Percentiles rank a stretch among this genome's conserved stretches.
Evolutionary conservation across 1,140 invertebrate genomes (phyloP).

Genomic region (Pogonomyrmex californicus): DNA sequence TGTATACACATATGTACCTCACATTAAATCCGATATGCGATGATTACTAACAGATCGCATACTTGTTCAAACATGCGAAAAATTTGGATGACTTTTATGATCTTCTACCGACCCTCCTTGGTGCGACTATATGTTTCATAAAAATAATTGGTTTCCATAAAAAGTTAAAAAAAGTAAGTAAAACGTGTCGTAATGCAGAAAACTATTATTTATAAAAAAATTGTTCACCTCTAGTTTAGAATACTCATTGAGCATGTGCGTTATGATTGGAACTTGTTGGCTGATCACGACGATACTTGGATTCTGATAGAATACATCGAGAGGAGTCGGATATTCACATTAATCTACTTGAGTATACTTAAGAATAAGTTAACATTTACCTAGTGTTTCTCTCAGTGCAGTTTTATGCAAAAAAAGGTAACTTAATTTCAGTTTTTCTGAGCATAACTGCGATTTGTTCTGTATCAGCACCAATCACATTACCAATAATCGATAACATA

Average conservation of each 20-base stretch:
- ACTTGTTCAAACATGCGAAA: background rate
- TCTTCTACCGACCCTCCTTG: background rate
- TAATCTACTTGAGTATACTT: conserved; percentile 8
- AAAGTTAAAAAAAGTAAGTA: background rate
- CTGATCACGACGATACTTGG: background rate
- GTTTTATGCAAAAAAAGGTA: background rate
- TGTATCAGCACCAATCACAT: background rate
- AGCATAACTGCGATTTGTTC: background rate
- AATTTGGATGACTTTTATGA: background rate
- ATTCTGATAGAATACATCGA: conserved; percentile 25
- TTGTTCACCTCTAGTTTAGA: background rate
- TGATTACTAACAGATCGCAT: conserved; percentile 7
- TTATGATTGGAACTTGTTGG: conserved; percentile 14
- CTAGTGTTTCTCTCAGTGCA: background rate
- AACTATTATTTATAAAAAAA: background rate
- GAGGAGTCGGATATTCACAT: conserved; percentile 18
- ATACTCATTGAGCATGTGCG: conserved; percentile 22
- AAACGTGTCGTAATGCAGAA: background rate
- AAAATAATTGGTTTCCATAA: background rate
- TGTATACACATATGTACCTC: too few relatives aligned
- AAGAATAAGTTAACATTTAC: conserved; percentile 4
- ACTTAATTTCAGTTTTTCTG: conserved; percentile 18
- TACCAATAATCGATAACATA: background rate
- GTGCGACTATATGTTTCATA: background rate
- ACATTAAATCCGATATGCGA: background rate